Conservation (phyloP, 2,797 vertebrate genomes). For the Lagodon rhomboides region DNA sequence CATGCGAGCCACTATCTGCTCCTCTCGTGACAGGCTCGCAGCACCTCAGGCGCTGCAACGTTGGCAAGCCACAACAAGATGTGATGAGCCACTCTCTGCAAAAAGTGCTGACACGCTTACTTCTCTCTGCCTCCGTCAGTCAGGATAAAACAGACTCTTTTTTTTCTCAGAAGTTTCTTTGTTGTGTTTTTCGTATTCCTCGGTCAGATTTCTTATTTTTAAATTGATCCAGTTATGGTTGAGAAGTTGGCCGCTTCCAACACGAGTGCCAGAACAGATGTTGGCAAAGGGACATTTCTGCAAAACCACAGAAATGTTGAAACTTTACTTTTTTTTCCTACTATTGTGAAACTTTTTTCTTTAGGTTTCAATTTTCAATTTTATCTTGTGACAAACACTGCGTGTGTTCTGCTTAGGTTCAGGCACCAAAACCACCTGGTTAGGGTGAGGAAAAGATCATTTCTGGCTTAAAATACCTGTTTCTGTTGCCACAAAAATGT, state of each 20-base stretch:
- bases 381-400: too few species aligned
- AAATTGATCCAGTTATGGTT: conserved; percentile 31
- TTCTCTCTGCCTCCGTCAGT: conserved; percentile 50
- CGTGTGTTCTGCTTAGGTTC: too few species aligned
- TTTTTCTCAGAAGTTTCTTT: conserved; percentile 44
- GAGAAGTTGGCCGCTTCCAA: conserved; percentile 19
- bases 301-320: too few species aligned
- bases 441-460: too few species aligned
- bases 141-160: conserved; percentile 45
- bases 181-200: conserved; percentile 48
- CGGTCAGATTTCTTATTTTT: conserved; percentile 41
- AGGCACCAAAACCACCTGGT: too few species aligned
- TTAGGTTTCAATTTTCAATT: too few species aligned
- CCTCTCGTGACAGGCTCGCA: conserved; percentile 69
- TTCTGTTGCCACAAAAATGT: too few species aligned
- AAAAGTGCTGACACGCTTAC: conserved; percentile 78
- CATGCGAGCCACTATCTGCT: conserved; percentile 39
- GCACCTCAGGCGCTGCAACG: conserved; percentile 66
- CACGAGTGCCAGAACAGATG: too few species aligned
- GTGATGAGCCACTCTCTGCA: conserved; percentile 73
- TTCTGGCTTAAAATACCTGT: too few species aligned
- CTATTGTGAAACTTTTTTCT: too few species aligned
- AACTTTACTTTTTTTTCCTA: too few species aligned
- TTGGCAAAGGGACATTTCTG: too few species aligned
- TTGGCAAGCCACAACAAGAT: conserved; percentile 75